Percentiles rank a stretch among this genome's conserved stretches.
Evolutionary conservation across 2,888 invertebrate genomes (phyloP).

Genomic region (Drosophila anceps): DNA sequence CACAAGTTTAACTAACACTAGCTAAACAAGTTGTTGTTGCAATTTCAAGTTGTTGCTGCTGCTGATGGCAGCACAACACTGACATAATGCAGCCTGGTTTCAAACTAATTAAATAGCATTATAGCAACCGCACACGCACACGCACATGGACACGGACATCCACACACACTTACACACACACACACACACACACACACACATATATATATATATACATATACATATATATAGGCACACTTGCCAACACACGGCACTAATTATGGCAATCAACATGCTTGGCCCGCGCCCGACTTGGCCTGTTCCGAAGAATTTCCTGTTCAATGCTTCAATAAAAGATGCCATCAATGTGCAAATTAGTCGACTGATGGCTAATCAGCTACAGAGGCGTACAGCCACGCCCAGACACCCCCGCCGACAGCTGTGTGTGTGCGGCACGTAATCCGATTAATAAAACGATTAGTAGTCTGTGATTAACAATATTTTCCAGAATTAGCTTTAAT

Average conservation of each 20-base stretch:
- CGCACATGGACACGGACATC: background rate
- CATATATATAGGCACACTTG: conserved; percentile 11
- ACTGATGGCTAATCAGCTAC: conserved; percentile 71
- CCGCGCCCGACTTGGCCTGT: conserved; percentile 34
- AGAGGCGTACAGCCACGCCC: conserved; percentile 42
- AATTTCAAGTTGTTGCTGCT: conserved; percentile 29
- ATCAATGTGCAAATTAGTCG: conserved; percentile 79
- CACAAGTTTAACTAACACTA: conserved; percentile 55
- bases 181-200: conserved; percentile 8
- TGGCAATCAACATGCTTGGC: conserved; percentile 69
- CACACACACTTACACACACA: conserved; percentile 1
- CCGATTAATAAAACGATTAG: conserved; percentile 78
- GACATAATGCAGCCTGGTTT: conserved; percentile 66
- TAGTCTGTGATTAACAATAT: conserved; percentile 74
- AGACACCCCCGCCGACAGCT: conserved; percentile 16
- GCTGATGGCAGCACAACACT: conserved; percentile 26
- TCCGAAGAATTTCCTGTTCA: conserved; percentile 44
- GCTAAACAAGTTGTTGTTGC: conserved; percentile 39
- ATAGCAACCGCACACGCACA: conserved; percentile 31
- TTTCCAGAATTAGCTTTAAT: conserved; percentile 74
- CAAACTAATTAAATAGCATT: conserved; percentile 75
- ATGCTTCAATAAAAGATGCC: conserved; percentile 73
- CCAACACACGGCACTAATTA: conserved; percentile 64
- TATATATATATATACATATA: conserved; percentile 17
- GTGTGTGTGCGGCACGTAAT: conserved; percentile 60